Percentiles rank a stretch among this genome's conserved stretches.
These are phyloP conservation scores for Diachasmimorpha longicaudata DNA, from an alignment of 1,140 invertebrate species.

Conservation along the genomic window DNA sequence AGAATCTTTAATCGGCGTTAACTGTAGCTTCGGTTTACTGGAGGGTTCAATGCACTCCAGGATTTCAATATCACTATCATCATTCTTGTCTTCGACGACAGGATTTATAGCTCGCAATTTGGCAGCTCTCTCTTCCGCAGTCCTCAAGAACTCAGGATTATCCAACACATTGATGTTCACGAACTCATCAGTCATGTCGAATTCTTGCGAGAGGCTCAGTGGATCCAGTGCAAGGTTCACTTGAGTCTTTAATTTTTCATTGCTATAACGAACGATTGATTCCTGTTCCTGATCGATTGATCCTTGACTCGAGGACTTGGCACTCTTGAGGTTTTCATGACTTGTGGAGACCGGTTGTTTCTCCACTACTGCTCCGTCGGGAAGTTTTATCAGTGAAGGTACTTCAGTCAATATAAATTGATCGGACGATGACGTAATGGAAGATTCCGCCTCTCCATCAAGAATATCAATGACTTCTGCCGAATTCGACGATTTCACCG, in stretches of 20 bases:
- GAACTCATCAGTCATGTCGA: constrained; percentile 42
- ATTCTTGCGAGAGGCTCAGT: neutral
- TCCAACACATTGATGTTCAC: constrained; percentile 52
- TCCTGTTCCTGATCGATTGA: constrained; percentile 22
- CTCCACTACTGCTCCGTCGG: neutral
- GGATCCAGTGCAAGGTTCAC: constrained; percentile 21
- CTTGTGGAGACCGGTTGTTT: neutral
- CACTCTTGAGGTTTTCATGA: neutral
- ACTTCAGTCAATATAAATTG: neutral
- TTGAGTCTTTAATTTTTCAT: constrained; percentile 9
- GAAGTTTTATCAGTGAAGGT: neutral
- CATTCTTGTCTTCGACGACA: constrained; percentile 29
- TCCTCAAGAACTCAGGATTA: constrained; percentile 43
- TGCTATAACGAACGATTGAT: constrained; percentile 15
- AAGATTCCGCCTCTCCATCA: neutral
- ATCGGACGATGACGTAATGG: neutral
- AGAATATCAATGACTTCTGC: constrained; percentile 8
- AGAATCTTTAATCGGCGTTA: neutral
- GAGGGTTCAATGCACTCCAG: constrained; percentile 47
- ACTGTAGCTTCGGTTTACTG: neutral
- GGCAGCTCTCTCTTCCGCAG: neutral
- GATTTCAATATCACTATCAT: constrained; percentile 55
- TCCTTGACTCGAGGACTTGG: neutral
- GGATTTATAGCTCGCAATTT: neutral
- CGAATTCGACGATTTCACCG: neutral